phyloP scores from a whole-genome alignment of 53 echinoderm and acorn worm genomes.

The Holothuria scabra region DNA sequence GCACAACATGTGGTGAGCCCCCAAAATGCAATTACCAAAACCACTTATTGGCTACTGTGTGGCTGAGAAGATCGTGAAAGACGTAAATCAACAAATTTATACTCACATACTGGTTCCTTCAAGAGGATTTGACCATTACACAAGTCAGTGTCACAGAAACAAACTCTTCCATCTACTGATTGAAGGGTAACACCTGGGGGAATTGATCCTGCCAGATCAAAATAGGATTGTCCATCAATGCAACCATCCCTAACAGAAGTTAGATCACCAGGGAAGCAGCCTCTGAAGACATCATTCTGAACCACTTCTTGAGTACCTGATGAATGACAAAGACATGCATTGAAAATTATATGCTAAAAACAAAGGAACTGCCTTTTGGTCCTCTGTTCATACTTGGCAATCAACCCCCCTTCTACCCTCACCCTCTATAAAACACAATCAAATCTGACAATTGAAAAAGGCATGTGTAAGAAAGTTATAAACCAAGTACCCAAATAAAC shows the following conservation, averaged over 20 bases:
- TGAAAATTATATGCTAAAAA: background rate
- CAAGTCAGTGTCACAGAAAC: background rate
- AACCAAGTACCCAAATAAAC: no score
- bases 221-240: constrained; percentile 4
- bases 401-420: no score
- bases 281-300: constrained; percentile 18
- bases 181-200: background rate
- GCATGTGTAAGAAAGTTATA: background rate
- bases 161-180: background rate
- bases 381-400: no score
- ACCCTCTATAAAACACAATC: no score
- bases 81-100: background rate
- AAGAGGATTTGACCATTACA: background rate
- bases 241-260: background rate
- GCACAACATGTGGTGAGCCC: no score
- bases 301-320: background rate
- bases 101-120: background rate
- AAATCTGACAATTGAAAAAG: background rate
- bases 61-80: no score
- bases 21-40: no score
- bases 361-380: no score
- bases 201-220: constrained; percentile 15
- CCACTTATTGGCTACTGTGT: no score
- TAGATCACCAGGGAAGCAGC: constrained; percentile 17
- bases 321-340: background rate